Percentiles rank a stretch among this genome's conserved stretches.
phyloP scores from a whole-genome alignment of 2,888 invertebrate species.

The Lasioglossum marginatum region DNA sequence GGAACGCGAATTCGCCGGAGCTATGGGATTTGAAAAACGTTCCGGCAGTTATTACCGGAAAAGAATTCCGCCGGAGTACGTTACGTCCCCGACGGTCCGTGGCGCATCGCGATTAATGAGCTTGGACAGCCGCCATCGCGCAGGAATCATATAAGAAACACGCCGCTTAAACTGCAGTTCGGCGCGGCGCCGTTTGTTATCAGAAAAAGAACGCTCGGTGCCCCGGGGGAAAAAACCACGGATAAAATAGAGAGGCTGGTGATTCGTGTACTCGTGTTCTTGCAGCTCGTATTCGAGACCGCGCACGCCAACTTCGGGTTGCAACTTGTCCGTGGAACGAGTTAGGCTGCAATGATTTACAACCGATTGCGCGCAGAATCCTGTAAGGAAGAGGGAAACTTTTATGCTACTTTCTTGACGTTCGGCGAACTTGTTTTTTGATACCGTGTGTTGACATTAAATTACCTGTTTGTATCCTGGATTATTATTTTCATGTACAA shows the following conservation, averaged over 20 bases:
- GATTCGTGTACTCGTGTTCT: constrained; percentile 19
- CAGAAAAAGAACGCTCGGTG: constrained; percentile 17
- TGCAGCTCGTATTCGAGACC: neutral
- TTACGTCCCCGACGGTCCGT: constrained; percentile 50
- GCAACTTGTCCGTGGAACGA: constrained; percentile 3
- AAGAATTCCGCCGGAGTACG: constrained; percentile 65
- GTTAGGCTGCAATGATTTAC: constrained; percentile 5
- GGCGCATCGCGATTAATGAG: constrained; percentile 77
- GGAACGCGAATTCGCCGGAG: constrained; percentile 57
- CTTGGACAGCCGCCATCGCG: constrained; percentile 76
- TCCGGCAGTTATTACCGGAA: constrained; percentile 72
- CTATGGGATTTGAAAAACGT: constrained; percentile 67
- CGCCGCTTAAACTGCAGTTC: constrained; percentile 75
- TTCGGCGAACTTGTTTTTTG: no score
- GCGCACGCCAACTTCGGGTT: neutral
- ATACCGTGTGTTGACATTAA: neutral
- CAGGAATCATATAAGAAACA: constrained; percentile 72
- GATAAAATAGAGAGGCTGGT: constrained; percentile 19
- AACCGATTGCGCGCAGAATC: neutral
- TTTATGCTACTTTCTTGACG: neutral
- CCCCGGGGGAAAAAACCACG: neutral
- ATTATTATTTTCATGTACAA: neutral
- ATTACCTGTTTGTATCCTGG: neutral
- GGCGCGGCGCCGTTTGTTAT: constrained; percentile 65
- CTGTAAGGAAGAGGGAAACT: constrained; percentile 4